These are phyloP conservation scores for Typhlomys cinereus DNA, from an alignment of 2,113 vertebrate species.

Conservation along the genomic window DNA sequence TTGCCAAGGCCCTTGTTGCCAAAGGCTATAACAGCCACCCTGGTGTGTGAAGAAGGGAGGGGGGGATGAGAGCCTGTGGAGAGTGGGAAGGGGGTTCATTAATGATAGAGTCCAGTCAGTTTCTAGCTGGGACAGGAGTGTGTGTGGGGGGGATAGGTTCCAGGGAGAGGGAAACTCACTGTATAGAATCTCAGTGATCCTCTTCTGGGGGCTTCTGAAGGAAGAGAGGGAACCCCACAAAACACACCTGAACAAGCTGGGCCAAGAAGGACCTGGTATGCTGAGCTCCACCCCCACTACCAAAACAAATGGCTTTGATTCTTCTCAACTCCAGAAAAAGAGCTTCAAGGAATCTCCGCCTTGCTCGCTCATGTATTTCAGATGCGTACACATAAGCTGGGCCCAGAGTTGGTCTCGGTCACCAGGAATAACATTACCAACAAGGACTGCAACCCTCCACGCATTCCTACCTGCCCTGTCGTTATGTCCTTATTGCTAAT, in stretches of 20 bases:
- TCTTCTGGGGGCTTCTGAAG: neutral
- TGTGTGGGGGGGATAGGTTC: neutral
- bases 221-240: neutral
- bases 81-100: constrained; percentile 35
- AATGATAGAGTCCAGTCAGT: constrained; percentile 20
- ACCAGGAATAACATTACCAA: neutral
- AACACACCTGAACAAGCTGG: neutral
- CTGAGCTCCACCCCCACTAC: neutral
- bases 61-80: constrained; percentile 61
- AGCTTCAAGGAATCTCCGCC: neutral
- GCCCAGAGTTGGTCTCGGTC: neutral
- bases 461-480: neutral
- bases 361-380: neutral
- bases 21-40: constrained; percentile 78
- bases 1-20: constrained; percentile 80
- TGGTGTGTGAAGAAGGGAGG: constrained; percentile 61
- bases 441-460: neutral
- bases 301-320: neutral
- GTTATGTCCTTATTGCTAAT: neutral
- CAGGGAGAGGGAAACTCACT: neutral
- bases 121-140: neutral
- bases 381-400: neutral
- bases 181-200: neutral
- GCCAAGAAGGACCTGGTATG: neutral
- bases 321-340: neutral